Evolutionary conservation across 2,113 vertebrate species (phyloP), one percentile per base, ranked within the genome.

Genomic region (Dascyllus trimaculatus): DNA sequence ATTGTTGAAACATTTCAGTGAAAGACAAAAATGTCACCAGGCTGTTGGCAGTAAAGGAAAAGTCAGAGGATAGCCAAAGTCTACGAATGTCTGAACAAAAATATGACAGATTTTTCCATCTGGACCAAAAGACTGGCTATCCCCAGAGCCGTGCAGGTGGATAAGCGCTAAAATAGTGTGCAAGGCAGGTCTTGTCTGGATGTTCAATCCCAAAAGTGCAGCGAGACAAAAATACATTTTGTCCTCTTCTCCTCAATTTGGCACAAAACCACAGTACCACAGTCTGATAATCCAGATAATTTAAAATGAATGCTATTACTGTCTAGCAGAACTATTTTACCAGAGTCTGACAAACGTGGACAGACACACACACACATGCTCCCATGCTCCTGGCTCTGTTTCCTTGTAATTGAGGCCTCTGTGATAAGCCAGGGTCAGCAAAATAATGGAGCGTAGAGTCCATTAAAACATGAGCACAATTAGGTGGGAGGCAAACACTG

Each of bases 391-490:
- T 72, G 68, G 51, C 61, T 72, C 58, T 81, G 62, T 85, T 49
- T 84, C 83, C 81, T 81, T 80, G 64, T 91, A 92, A 92, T 89
- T 85, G 86, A 86, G 84, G 79, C 74, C 69, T 82, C 71, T 73
- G 69, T 73, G 68, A 86, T 90, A 81, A 83, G 80, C 72, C 77
- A 48, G 58, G 82, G 85, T 90, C 86, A 86, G 71, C 54, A 57
- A 80, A 87, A 82, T 91, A 91, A 87, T 92, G 78, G 86, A 78
- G 72, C 58, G 79, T 59, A 14, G 52, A 89, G 85, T 91, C 83
- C 80, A 91, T 93, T 91, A 90, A 89, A 87, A 89, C 85, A 82
- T 86, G 82, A 71, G 81, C 75, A 85, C 84, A 93, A 92, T 90
- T 90, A 93, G 87, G 85, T 86, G 81, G 82, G 89, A 92, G 85